These are phyloP conservation scores for Amiota mariae DNA, from an alignment of 2,888 invertebrate species.

Conservation along the genomic window DNA sequence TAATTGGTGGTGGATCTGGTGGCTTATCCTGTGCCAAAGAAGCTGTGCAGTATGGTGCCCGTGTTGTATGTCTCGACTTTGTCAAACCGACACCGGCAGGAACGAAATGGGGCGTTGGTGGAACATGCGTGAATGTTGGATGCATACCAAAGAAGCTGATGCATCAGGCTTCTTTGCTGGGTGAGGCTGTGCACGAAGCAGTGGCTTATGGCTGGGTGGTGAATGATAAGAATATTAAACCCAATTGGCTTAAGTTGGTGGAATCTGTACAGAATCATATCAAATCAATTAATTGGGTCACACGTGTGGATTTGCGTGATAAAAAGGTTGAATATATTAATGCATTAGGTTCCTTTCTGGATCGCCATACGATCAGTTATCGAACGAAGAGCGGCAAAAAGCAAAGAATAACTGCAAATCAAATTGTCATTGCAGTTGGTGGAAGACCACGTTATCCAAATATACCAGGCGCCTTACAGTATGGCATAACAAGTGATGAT, in stretches of 20 bases:
- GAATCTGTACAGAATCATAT: slow-evolving; percentile 90
- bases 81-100: slow-evolving; percentile 89
- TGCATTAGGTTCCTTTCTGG: slow-evolving; percentile 83
- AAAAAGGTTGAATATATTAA: slow-evolving; percentile 93
- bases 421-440: slow-evolving; percentile 90
- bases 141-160: slow-evolving; percentile 98
- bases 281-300: slow-evolving; percentile 95
- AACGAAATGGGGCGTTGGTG: slow-evolving; percentile 95
- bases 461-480: slow-evolving; percentile 87
- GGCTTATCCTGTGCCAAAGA: slow-evolving; percentile 96
- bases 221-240: slow-evolving; percentile 77
- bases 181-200: slow-evolving; percentile 89
- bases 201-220: slow-evolving; percentile 87
- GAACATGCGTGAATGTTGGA: slow-evolving; percentile 99
- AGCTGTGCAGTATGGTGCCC: slow-evolving; percentile 84
- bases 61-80: slow-evolving; percentile 89
- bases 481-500: slow-evolving; percentile 92
- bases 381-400: slow-evolving; percentile 79
- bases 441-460: slow-evolving; percentile 90
- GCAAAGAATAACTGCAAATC: slow-evolving; percentile 80
- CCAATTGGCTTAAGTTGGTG: slow-evolving; percentile 83
- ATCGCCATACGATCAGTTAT: slow-evolving; percentile 83
- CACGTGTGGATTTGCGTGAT: slow-evolving; percentile 90
- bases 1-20: slow-evolving; percentile 97
- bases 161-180: slow-evolving; percentile 94